Conservation (phyloP, 2,113 vertebrate genomes). For the Anser brachyrhynchus region DNA sequence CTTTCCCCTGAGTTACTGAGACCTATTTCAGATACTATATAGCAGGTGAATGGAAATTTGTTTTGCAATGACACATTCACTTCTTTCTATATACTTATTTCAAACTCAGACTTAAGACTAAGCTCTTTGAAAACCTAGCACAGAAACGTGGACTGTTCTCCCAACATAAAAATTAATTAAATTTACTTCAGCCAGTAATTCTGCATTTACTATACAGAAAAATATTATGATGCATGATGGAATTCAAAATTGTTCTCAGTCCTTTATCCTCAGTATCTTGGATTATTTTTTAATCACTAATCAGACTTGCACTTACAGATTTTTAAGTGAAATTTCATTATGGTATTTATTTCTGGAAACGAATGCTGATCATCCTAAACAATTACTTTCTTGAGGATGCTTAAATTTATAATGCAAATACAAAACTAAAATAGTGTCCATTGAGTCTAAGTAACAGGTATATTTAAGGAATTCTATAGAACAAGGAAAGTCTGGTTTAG, state of each 20-base stretch:
- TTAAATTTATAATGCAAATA: neutral
- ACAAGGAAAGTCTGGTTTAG: neutral
- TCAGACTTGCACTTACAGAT: neutral
- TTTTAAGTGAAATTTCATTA: neutral
- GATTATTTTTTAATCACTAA: neutral
- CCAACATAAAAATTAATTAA: neutral
- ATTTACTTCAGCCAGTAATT: neutral
- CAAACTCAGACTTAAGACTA: neutral
- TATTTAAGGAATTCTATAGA: neutral
- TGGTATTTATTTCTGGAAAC: neutral
- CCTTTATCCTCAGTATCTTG: neutral
- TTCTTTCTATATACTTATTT: neutral
- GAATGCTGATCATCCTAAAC: neutral
- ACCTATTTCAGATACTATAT: neutral
- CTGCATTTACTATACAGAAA: neutral
- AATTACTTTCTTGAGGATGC: neutral
- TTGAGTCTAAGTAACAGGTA: neutral
- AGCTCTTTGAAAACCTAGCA: neutral
- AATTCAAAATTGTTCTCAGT: neutral
- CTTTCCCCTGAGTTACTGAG: neutral
- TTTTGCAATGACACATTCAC: neutral
- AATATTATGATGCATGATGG: neutral
- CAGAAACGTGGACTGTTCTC: neutral
- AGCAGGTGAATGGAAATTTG: neutral
- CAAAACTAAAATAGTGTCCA: neutral